Evolutionary conservation across 2,797 vertebrate species (phyloP).

Genomic region (Sebastolobus alascanus): DNA sequence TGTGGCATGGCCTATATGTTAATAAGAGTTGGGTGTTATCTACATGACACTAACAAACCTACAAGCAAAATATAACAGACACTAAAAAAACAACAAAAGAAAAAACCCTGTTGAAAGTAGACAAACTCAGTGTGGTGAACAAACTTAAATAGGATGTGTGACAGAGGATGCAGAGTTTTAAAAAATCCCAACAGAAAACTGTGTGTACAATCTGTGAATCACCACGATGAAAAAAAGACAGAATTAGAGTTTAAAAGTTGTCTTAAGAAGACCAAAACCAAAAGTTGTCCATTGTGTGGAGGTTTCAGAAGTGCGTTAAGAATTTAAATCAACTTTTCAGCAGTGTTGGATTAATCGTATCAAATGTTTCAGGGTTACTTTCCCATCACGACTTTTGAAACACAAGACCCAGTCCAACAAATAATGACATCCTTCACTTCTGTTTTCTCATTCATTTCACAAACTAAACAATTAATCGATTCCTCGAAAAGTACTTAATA

Average conservation of each 20-base stretch:
- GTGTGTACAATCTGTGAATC: conserved; percentile 2
- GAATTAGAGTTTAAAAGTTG: background rate
- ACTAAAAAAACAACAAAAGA: conserved; percentile 11
- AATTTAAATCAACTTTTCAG: background rate
- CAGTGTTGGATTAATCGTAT: background rate
- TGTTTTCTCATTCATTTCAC: background rate
- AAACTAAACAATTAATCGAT: background rate
- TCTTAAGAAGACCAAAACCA: background rate
- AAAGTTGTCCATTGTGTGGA: background rate
- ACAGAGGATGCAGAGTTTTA: background rate
- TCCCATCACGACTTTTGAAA: background rate
- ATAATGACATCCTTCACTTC: background rate
- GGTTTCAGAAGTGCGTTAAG: conserved; percentile 14
- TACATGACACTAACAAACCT: conserved; percentile 85
- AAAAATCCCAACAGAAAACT: background rate
- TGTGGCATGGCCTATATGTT: conserved; percentile 83
- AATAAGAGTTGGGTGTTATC: conserved; percentile 78
- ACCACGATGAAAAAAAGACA: background rate
- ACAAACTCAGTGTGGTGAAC: conserved; percentile 37
- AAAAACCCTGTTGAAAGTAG: conserved; percentile 13
- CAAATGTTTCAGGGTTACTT: background rate
- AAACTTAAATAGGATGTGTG: conserved; percentile 32
- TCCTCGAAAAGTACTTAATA: background rate
- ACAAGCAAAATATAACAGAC: conserved; percentile 72
- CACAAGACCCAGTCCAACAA: background rate